Evolutionary conservation across 1,140 invertebrate species (phyloP).

Genomic region (Lepidurus couesii): DNA sequence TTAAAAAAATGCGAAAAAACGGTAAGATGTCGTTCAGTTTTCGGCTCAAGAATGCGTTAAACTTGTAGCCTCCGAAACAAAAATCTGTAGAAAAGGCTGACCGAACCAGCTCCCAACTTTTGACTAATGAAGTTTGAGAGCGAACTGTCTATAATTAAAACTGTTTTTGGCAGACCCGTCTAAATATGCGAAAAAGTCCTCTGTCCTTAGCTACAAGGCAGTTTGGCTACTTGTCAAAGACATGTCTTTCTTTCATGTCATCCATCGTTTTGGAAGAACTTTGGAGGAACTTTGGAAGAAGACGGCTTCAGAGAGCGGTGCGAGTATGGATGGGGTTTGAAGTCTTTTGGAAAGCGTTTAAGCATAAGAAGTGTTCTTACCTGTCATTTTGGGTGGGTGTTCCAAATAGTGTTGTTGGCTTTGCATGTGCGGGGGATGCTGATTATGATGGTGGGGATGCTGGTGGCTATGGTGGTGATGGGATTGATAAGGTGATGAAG

Average conservation of each 20-base stretch:
- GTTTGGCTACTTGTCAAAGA: conserved; percentile 6
- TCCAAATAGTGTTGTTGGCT: conserved; percentile 42
- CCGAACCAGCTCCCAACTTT: background rate
- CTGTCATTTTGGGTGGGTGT: background rate
- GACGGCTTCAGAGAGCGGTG: too few relatives aligned
- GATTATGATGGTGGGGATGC: conserved; percentile 40
- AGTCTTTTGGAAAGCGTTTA: background rate
- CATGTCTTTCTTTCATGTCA: background rate
- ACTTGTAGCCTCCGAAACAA: background rate
- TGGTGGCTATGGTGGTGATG: conserved; percentile 36
- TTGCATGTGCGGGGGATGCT: conserved; percentile 43
- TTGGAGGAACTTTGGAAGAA: too few relatives aligned
- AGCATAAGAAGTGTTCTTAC: background rate
- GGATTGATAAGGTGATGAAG: conserved; percentile 44
- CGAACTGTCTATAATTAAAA: conserved; percentile 12
- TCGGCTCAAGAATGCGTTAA: background rate
- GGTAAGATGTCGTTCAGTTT: background rate
- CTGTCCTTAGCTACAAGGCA: background rate
- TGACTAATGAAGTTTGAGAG: background rate
- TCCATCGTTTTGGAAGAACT: too few relatives aligned
- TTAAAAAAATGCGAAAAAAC: background rate
- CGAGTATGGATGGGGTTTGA: too few relatives aligned
- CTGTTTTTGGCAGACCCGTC: background rate
- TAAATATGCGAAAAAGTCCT: background rate
- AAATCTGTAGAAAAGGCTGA: background rate